These are phyloP conservation scores for Merluccius polli DNA, from an alignment of 2,797 vertebrate genomes.

Conservation along the genomic window DNA sequence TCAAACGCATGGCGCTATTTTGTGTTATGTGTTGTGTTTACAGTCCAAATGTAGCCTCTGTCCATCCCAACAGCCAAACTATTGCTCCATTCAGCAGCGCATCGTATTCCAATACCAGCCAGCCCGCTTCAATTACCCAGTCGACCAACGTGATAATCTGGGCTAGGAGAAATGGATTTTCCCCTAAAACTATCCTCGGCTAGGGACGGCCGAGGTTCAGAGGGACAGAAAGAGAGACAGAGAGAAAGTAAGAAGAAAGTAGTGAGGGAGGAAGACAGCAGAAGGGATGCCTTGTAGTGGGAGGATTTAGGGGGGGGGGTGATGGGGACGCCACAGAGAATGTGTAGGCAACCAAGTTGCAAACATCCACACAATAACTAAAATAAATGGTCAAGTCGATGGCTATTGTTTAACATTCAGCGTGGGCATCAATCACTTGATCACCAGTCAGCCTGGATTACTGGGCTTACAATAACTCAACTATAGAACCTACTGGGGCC, in stretches of 20 bases:
- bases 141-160: slow-evolving; percentile 54
- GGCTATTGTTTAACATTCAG: slow-evolving; percentile 40
- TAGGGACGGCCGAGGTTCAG: not conserved
- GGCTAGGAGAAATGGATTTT: slow-evolving; percentile 58
- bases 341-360: slow-evolving; percentile 13
- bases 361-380: not conserved
- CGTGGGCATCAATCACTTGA: slow-evolving; percentile 48
- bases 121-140: slow-evolving; percentile 49
- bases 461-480: not conserved
- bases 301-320: slow-evolving; percentile 13
- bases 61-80: slow-evolving; percentile 31
- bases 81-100: slow-evolving; percentile 34
- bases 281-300: not conserved
- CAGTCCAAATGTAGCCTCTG: slow-evolving; percentile 5
- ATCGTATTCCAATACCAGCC: slow-evolving; percentile 57
- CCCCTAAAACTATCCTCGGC: slow-evolving; percentile 37
- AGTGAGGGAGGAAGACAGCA: not conserved
- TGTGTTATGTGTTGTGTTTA: not conserved
- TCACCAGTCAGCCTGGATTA: slow-evolving; percentile 25
- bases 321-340: slow-evolving; percentile 10
- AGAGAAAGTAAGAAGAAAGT: not conserved
- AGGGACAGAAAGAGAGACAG: not conserved
- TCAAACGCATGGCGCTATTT: too few relatives aligned
- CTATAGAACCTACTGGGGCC: too few relatives aligned
- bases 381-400: slow-evolving; percentile 31